Evolutionary conservation across 2,797 vertebrate genomes (phyloP), one percentile per base, ranked within the genome.

Genomic region (Zalophus californianus): DNA sequence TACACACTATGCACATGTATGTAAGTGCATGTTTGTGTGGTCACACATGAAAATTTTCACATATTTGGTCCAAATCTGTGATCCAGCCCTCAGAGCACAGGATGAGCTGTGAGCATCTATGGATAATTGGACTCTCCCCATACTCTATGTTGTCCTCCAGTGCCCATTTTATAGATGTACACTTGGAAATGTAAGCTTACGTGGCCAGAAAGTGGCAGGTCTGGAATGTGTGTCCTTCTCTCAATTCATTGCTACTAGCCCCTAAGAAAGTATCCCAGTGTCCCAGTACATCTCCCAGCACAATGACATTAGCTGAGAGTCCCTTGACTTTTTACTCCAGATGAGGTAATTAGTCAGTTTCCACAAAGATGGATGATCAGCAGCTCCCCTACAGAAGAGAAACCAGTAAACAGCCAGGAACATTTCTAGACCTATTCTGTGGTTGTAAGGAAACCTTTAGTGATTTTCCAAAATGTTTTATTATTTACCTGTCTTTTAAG

Each of bases 401-500:
- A 27, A 80, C 7, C 4, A 60, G 58, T 25, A 93, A 88, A 84
- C 3, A 94, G 35, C 20, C 25, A 84, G 2, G 14, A 89, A 83
- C 70, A 20, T 54, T 83, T n/a, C 41, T 50, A 84, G 56, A 80
- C 38, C 64, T 52, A 6, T 50, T 84, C 48, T 54, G 4, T 64
- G 58, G 21, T 50, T 56, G 4, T n/a, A 86, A 85, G 82, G 38
- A 93, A 75, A 83, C 2, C 7, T 91, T 95, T 58, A 86, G 50
- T 23, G 35, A 62, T 35, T 94, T 50, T 94, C 48, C 32, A 44
- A 21, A 91, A 35, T 72, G 23, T 29, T 96, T 80, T 78, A 70
- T n/a, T 54, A 54, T 73, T 82, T 93, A 89, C 41, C 20, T 80
- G 9, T 68, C 38, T 93, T 96, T 73, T 41, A 66, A 80, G 58